Evolutionary conservation across 2,113 vertebrate species (phyloP).

Genomic region (Calyptomena viridis): DNA sequence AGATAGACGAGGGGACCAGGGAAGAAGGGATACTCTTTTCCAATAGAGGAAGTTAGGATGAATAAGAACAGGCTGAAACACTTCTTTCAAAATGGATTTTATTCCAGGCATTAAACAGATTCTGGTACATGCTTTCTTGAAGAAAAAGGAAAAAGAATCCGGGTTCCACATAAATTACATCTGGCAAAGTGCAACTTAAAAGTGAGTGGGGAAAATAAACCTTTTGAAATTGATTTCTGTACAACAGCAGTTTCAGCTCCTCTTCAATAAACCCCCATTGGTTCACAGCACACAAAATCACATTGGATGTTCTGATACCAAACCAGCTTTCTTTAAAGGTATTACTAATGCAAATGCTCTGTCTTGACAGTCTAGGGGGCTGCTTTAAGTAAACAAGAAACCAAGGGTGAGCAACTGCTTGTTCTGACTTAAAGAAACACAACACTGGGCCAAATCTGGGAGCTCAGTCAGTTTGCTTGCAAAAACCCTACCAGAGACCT

Average conservation of each 20-base stretch:
- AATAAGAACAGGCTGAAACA: conserved; percentile 1
- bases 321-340: not conserved
- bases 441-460: not conserved
- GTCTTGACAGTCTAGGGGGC: not conserved
- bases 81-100: conserved; percentile 73
- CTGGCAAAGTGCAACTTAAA: conserved; percentile 49
- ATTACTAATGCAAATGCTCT: conserved; percentile 3
- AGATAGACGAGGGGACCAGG: not conserved
- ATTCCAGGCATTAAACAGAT: conserved; percentile 72
- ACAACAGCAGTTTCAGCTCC: conserved; percentile 38
- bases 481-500: not conserved
- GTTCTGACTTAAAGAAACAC: not conserved
- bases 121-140: conserved; percentile 79
- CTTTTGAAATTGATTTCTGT: conserved; percentile 28
- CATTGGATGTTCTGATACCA: not conserved
- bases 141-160: conserved; percentile 68
- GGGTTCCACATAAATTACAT: conserved; percentile 55
- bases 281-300: not conserved
- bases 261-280: conserved; percentile 20
- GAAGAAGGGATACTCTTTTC: not conserved
- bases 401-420: not conserved
- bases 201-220: conserved; percentile 39
- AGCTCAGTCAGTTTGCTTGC: not conserved
- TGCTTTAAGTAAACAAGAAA: conserved; percentile 17
- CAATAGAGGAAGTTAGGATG: not conserved